Evolutionary conservation across 2,888 invertebrate genomes (phyloP).

Genomic region (Protonemura montana): DNA sequence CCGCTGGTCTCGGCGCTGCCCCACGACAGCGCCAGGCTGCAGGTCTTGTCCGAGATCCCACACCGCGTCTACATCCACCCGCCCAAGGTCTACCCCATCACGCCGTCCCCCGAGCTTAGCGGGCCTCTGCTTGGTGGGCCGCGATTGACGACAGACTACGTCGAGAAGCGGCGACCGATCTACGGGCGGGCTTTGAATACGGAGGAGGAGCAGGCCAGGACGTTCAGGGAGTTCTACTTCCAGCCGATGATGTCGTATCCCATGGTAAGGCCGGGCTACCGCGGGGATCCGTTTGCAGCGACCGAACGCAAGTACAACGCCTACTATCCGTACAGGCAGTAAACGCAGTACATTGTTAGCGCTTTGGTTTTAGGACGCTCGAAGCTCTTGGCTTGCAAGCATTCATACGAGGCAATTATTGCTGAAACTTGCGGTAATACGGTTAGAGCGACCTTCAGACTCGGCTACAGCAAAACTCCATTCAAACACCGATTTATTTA

Average conservation of each 20-base stretch:
- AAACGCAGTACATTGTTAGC: too few relatives aligned
- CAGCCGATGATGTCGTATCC: constrained; percentile 18
- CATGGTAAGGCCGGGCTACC: not conserved
- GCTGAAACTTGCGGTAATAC: too few relatives aligned
- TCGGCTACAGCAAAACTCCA: not conserved
- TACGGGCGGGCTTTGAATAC: not conserved
- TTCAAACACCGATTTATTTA: not conserved
- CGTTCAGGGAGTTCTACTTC: constrained; percentile 19
- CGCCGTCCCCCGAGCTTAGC: constrained; percentile 43
- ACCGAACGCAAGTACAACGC: constrained; percentile 15
- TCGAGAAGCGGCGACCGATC: not conserved
- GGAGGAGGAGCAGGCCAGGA: not conserved
- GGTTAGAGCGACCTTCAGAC: not conserved
- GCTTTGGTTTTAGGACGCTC: too few relatives aligned
- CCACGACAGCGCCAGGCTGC: constrained; percentile 40
- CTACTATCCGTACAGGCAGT: not conserved
- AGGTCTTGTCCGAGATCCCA: constrained; percentile 38
- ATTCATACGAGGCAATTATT: too few relatives aligned
- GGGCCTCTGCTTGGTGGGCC: constrained; percentile 45
- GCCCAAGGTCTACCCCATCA: constrained; percentile 39
- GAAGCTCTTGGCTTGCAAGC: too few relatives aligned
- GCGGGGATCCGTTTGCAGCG: not conserved
- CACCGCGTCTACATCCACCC: constrained; percentile 31
- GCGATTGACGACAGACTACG: not conserved
- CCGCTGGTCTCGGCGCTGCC: constrained; percentile 38